These are phyloP conservation scores for Prosapia bicincta DNA, from an alignment of 2,888 invertebrate species.

Conservation along the genomic window DNA sequence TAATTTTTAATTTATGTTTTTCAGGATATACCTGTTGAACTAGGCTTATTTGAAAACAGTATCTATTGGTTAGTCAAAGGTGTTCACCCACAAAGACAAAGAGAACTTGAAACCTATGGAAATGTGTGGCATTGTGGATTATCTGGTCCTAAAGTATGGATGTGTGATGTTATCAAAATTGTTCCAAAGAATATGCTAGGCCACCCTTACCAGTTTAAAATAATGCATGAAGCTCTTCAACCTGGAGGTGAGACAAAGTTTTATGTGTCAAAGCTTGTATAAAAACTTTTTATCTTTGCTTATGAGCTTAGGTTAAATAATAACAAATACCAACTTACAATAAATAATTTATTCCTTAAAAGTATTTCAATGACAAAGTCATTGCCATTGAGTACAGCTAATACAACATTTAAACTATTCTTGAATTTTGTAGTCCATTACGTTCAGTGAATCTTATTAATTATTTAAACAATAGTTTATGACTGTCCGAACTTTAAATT, in stretches of 20 bases:
- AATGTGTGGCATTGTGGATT: slow-evolving; percentile 49
- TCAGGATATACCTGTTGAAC: slow-evolving; percentile 37
- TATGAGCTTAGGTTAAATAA: too few species aligned
- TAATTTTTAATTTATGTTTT: slow-evolving; percentile 17
- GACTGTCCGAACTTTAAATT: too few species aligned
- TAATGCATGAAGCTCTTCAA: slow-evolving; percentile 56
- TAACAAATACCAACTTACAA: too few species aligned
- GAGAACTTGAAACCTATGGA: slow-evolving; percentile 21
- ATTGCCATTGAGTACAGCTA: too few species aligned
- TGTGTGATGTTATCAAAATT: slow-evolving; percentile 41
- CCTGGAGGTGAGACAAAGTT: slow-evolving; percentile 46
- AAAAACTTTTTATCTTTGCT: too few species aligned
- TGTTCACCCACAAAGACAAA: neutral
- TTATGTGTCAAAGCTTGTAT: too few species aligned
- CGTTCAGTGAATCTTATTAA: too few species aligned
- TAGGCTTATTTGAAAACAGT: slow-evolving; percentile 61
- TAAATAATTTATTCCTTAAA: too few species aligned
- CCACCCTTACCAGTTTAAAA: slow-evolving; percentile 47
- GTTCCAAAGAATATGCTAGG: slow-evolving; percentile 48
- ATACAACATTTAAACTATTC: too few species aligned
- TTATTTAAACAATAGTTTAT: too few species aligned
- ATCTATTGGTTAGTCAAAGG: slow-evolving; percentile 61
- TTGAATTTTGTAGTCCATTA: too few species aligned
- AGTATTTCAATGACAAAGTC: too few species aligned
- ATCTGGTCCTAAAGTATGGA: slow-evolving; percentile 46